Evolutionary conservation across 92 coral and sea anemone genomes (phyloP), one percentile per base, ranked within the genome.

Genomic region (Anthopleura xanthogrammica): DNA sequence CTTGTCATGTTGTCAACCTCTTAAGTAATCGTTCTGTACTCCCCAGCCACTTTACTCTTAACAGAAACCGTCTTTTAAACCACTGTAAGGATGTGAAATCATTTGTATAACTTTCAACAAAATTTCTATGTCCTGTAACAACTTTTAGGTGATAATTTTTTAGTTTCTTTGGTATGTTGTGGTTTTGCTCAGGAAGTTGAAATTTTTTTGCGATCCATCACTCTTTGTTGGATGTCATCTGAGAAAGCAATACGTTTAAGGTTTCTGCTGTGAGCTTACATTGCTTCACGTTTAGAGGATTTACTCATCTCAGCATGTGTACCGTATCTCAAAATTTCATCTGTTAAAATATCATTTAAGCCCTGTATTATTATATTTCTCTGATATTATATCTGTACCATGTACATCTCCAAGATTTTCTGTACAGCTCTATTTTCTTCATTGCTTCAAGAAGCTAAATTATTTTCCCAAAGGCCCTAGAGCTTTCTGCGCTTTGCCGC

Each of bases 131-230:
- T 46, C 50, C 9, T 46, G 50, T 46, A 2, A 46, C 50, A 5
- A 5, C 9, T 46, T 46, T 54, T 7, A 13, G 82, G 82, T 12
- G 54, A 14, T 40, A 60, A 60, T 60, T 79, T 1, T 29, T 68
- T 12, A 9, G 17, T 24, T 52, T 83, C 72, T 60, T 82, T 23
- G 70, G 77, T 77, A 60, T 71, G 79, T 77, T 54, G 88, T 80
- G 88, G 88, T 90, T 58, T 78, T 40, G 64, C 14, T 77, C 88
- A 83, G 94, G 94, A 91, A 88, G 64, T 66, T 56, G 41, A 77
- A 66, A 91, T 91, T 86, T 88, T 81, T 88, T 85, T 83, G 72
- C 94, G 82, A 91, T 91, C 94, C 94, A 86, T 91, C 94, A 91
- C 46, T 79, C 74, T 85, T 79, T 77, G 77, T 71, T 87, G 72